Base-by-base conservation (phyloP, 1,140 invertebrate genomes). In the Bombus impatiens region DNA sequence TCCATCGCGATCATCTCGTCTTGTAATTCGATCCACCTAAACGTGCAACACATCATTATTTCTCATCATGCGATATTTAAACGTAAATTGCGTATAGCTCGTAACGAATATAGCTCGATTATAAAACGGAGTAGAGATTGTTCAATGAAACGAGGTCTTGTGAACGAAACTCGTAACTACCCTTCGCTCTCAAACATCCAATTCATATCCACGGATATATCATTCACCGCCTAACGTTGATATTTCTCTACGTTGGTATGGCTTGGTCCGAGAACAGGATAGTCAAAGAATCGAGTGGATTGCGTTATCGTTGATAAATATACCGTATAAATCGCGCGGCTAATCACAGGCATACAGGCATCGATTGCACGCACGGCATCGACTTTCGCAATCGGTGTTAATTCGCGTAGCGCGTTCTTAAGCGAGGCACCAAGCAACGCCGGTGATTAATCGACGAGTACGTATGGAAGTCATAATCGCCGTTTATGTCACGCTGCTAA, bases 381-480 rank as follows among this genome's bases (percentile, higher is more conserved):
- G 71, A 70, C 80, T 76, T 86, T 86, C 85, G 71, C 53, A 70
- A 82, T 86, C 79, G 40, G n/a, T 57, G 81, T 83, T 77, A 77
- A 86, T 86, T 82, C 84, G 68, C 78, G 53, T 18, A 42, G 42
- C 68, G 53, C 59, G 37, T 82, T 75, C 84, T 86, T 86, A 82
- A 82, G 71, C 70, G 35, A 2, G 65, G 32, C 12, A 13, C 40
- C 25, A 40, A 47, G 53, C 76, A 35, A 71, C 42, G 44, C 10
- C 35, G 42, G 78, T 86, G 84, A 86, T 86, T 86, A 86, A 86
- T 86, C 78, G 84, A 76, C 78, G 84, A 67, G 59, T 71, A 82
- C 84, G 84, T 86, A 86, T 86, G 84, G 84, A 86, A 86, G 78
- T 86, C 78, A 86, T 86, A 86, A 86, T 86, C 84, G 70, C 78